phyloP scores from a whole-genome alignment of 2,888 invertebrate genomes.

The Colletes collaris region DNA sequence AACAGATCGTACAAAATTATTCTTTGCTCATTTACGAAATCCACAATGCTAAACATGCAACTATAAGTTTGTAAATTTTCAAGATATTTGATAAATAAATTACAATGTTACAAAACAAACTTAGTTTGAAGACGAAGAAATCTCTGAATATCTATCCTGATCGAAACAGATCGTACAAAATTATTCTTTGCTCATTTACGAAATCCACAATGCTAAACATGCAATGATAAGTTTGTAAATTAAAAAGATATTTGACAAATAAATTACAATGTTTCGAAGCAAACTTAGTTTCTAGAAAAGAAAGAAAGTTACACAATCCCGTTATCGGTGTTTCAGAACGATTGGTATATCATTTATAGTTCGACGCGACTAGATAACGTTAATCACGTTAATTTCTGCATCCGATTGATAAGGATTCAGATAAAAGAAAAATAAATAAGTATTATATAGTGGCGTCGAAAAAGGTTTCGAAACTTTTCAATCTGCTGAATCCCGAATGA shows the following conservation, averaged over 20 bases:
- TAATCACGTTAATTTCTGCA: conserved; percentile 1
- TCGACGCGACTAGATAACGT: conserved; percentile 22
- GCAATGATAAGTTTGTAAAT: too few species aligned
- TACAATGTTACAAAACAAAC: too few species aligned
- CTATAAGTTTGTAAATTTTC: too few species aligned
- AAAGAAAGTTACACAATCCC: conserved; percentile 3
- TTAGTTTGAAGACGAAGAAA: conserved; percentile 11
- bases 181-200: not conserved
- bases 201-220: not conserved
- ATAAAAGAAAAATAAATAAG: not conserved
- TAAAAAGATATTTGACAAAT: too few species aligned
- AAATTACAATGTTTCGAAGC: too few species aligned
- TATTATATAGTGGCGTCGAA: conserved; percentile 11
- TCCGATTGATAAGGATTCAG: conserved; percentile 5
- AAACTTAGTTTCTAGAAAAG: too few species aligned
- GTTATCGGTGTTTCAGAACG: conserved; percentile 20
- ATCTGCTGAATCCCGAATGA: conserved; percentile 14
- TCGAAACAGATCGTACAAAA: too few species aligned
- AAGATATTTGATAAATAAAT: too few species aligned
- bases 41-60: not conserved
- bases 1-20: too few species aligned
- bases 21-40: not conserved
- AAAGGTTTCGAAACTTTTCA: conserved; percentile 37
- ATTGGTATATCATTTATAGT: conserved; percentile 13
- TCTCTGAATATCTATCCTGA: conserved; percentile 37